phyloP scores from a whole-genome alignment of 2,113 vertebrate genomes.

The Catharus bicknelli region DNA sequence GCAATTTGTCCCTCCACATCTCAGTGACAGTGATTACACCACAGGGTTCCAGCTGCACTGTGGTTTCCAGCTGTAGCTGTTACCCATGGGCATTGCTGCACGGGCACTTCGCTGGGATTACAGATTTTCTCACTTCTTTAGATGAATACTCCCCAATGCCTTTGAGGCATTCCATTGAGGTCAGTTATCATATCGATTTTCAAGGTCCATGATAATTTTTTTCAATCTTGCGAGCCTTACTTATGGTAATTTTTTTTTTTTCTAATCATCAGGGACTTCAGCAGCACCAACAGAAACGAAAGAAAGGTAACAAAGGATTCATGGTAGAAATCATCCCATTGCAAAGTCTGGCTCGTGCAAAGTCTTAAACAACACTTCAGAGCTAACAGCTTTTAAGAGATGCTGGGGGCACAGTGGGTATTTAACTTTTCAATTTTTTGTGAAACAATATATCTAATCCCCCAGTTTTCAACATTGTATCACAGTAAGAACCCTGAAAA shows the following conservation, averaged over 20 bases:
- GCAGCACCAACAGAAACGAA: not conserved
- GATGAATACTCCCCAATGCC: not conserved
- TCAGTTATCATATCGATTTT: not conserved
- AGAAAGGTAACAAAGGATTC: not conserved
- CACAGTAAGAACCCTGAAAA: not conserved
- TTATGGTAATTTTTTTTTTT: not conserved
- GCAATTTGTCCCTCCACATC: too few species aligned
- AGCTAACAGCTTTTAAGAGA: not conserved
- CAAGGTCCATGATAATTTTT: not conserved
- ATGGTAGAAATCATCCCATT: not conserved
- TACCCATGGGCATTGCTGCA: accelerated
- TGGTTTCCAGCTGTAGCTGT: not conserved
- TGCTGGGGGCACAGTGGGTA: not conserved
- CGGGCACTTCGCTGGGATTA: not conserved
- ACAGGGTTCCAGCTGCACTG: not conserved
- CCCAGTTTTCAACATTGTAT: not conserved
- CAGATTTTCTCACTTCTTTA: not conserved
- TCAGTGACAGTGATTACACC: not conserved
- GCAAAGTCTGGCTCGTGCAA: not conserved
- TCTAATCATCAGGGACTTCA: not conserved
- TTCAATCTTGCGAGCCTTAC: not conserved
- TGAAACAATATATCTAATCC: not conserved
- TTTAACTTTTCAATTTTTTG: not conserved
- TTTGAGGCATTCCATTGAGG: not conserved
- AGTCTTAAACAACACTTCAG: not conserved